Base-by-base conservation (phyloP, 2,888 invertebrate genomes). In the Catocala sponsa region DNA sequence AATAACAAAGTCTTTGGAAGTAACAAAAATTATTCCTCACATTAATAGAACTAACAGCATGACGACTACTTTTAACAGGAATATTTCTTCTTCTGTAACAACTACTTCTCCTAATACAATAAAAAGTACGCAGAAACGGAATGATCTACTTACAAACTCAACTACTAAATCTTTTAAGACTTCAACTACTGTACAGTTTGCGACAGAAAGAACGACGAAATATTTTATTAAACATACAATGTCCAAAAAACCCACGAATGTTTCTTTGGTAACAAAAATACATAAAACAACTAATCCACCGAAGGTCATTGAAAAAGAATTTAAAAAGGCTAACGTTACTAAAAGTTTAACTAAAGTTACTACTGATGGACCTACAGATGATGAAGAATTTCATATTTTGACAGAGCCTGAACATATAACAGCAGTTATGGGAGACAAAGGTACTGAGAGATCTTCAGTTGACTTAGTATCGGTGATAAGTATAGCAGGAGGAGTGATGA, bases 341-440 rank as follows among this genome's bases (percentile, higher is more conserved):
- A 83, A 75, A 72, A 79, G 63, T 69, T 44, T 75, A 62, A 72
- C 56, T 66, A 80, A 76, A 76, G 73, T 87, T 73, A 91, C 90
- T 53, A 91, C 91, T 57, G 87, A 87, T 62, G 85, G 82, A 59
- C 87, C 91, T 0, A 56, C 74, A 73, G 89, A 90, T 88, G 90
- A 90, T 79, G 94, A 94, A 80, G 91, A 89, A 70, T 94, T 93
- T 91, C 91, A 94, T 91, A 93, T 95, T 91, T 94, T 94, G 86
- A 94, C 95, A 92, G 95, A 95, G 74, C 95, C 95, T 67, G 95
- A 95, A 83, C 95, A 94, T 81, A 95, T 94, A 67, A 95, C 95
- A 11, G 94, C 95, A 55, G 92, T 95, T 47, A 92, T 94, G 89
- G 92, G 86, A 67, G 94, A 94, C 13, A 94, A 91, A 72, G 91